Base-by-base conservation (phyloP, 2,888 invertebrate species). In the Drosophila crucigera region DNA sequence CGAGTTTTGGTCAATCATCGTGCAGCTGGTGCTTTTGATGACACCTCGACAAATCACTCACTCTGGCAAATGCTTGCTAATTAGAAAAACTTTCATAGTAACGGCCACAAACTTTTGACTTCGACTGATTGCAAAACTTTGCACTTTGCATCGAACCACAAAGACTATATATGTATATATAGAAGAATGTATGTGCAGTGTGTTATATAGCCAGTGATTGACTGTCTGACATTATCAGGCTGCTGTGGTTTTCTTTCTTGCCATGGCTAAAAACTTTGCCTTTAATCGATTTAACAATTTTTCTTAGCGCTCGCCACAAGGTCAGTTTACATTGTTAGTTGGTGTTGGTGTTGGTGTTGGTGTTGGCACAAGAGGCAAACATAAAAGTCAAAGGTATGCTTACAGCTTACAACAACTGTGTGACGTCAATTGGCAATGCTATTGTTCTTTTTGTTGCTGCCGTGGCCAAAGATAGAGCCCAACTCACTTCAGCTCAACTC, bases 201-300 rank as follows among this genome's bases (percentile, higher is more conserved):
- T 47, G 14, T 39, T 49, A 63, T 37, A 50, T 31, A 47, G 47
- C 52, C 28, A 37, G 70, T 78, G 70, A 80, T 81, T 85, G 68
- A 82, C 72, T 82, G 67, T 53, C 69, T 76, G 60, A 68, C 70
- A 75, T 82, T 84, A 82, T 87, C 88, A 71, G 80, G 59, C 66
- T 60, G 71, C 59, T 54, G 65, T 30, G 65, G 50, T 49, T 52
- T 22, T 41, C 33, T 50, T 25, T 16, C 25, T 16, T 47, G 10
- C 28, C 19, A 16, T 50, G 19, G 50, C 28, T 61, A 71, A 85
- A 83, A 75, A 68, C 31, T 58, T 83, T 65, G 76, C 70, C 71
- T 72, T 78, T 76, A 86, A 85, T 85, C 84, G 84, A 89, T 85
- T 89, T 82, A 85, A 85, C 89, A 85, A 83, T 82, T 80, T 76